Conservation (phyloP, 2,888 invertebrate species). For the Bombylius major region DNA sequence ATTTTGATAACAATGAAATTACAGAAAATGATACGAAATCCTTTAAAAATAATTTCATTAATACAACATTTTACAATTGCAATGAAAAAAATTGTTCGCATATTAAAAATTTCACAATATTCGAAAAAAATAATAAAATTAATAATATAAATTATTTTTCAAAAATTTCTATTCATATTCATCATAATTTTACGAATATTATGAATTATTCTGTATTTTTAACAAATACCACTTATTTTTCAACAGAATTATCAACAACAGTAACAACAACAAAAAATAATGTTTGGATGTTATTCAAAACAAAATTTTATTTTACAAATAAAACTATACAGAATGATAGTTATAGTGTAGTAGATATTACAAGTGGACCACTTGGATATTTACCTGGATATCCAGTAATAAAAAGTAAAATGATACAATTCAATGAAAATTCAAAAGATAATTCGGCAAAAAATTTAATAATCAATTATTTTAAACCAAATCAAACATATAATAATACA, state of each 20-base stretch:
- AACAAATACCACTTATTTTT: neutral
- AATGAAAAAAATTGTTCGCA: neutral
- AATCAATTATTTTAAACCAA: constrained; percentile 23
- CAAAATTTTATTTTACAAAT: constrained; percentile 19
- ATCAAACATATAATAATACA: neutral
- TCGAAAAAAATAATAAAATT: neutral
- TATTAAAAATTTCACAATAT: neutral
- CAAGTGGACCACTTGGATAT: constrained; percentile 30
- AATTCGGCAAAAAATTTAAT: constrained; percentile 13
- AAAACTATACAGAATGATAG: constrained; percentile 10
- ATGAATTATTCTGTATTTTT: constrained; percentile 12
- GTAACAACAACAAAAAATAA: neutral
- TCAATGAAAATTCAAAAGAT: constrained; percentile 18
- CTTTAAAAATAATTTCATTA: constrained; percentile 2
- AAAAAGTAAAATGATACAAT: constrained; percentile 17
- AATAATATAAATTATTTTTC: constrained; percentile 2
- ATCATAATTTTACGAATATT: constrained; percentile 22
- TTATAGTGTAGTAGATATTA: neutral
- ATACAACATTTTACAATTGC: constrained; percentile 4
- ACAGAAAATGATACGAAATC: too few relatives aligned
- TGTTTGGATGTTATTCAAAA: constrained; percentile 22
- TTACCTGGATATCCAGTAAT: constrained; percentile 24
- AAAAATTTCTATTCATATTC: constrained; percentile 15
- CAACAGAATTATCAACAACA: neutral
- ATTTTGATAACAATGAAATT: neutral